phyloP scores from a whole-genome alignment of 1,140 invertebrate genomes.

The Neelides sp. region DNA sequence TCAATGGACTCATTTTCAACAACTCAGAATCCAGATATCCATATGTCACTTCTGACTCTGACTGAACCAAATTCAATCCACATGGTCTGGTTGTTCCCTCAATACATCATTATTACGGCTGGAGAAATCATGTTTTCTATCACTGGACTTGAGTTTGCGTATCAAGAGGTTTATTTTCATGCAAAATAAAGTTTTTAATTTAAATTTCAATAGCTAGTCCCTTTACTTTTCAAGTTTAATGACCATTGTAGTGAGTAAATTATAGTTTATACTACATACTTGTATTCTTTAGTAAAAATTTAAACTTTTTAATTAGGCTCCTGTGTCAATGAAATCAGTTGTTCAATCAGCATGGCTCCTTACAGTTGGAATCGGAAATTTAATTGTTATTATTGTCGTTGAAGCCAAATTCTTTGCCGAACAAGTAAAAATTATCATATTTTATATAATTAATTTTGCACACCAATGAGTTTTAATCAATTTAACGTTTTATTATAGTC shows the following conservation, averaged over 20 bases:
- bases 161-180: conserved; percentile 45
- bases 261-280: neutral
- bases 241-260: too few relatives aligned
- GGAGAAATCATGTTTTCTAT: conserved; percentile 58
- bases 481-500: neutral
- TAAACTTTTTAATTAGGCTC: conserved; percentile 5
- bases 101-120: conserved; percentile 43
- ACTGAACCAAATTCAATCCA: conserved; percentile 25
- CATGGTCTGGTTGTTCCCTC: conserved; percentile 27
- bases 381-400: conserved; percentile 75
- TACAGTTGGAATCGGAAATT: conserved; percentile 80
- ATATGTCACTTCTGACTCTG: too few relatives aligned
- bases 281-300: neutral
- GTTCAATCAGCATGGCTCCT: conserved; percentile 40
- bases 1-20: too few relatives aligned
- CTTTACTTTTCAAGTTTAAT: too few relatives aligned
- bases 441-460: neutral
- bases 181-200: neutral
- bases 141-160: conserved; percentile 83
- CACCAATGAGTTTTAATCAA: neutral
- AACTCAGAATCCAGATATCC: too few relatives aligned
- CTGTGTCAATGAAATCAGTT: conserved; percentile 8
- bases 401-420: conserved; percentile 48
- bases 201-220: too few relatives aligned
- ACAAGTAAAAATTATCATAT: conserved; percentile 39